Evolutionary conservation across 30 jellyfish, hydroid and myxozoan genomes (phyloP), one percentile per base, ranked within the genome.

Genomic region (Catostylus mosaicus): DNA sequence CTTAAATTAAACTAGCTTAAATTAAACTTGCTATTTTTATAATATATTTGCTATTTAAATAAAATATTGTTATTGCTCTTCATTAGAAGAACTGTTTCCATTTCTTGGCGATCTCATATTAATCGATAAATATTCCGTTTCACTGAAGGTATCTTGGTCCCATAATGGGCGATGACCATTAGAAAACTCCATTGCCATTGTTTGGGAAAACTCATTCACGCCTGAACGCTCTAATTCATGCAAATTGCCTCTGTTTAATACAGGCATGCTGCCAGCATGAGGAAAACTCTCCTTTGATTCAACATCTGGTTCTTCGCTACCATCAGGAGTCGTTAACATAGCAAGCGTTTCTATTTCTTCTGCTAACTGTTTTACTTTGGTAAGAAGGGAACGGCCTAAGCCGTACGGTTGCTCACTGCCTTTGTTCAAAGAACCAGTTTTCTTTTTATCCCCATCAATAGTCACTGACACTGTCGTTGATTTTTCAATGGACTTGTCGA

Each of bases 391-490:
- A 31, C 83, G 82, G 54, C 87, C 92, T 30, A 68, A 78, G 46
- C 80, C 86, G 32, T 33, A 74, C 35, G 88, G 88, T 64, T 82
- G 80, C 40, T 67, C 78, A 0, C 84, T 19, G 45, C n/a, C 88
- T 52, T 74, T 75, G 61, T 59, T 37, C n/a, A 71, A 16, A 11
- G 94, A 11, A 30, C 70, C 30, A 16, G 73, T 67, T 32, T 75
- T 38, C 81, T 50, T 66, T 61, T 79, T 82, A 64, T 72, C 89
- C 14, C 75, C 83, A 70, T 79, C 91, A 1, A 82, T 89, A 70
- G 69, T 85, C 63, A 87, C 88, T 16, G 99, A 94, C 32, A 94
- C 96, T 35, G 99, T 94, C 7, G 99, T 94, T 36, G 85, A 75
- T 24, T 97, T 94, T 50, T 94, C 96, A 18, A 94, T 87, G 29